Evolutionary conservation across 2,888 invertebrate genomes (phyloP).

Genomic region (Cheiracanthium punctorium): DNA sequence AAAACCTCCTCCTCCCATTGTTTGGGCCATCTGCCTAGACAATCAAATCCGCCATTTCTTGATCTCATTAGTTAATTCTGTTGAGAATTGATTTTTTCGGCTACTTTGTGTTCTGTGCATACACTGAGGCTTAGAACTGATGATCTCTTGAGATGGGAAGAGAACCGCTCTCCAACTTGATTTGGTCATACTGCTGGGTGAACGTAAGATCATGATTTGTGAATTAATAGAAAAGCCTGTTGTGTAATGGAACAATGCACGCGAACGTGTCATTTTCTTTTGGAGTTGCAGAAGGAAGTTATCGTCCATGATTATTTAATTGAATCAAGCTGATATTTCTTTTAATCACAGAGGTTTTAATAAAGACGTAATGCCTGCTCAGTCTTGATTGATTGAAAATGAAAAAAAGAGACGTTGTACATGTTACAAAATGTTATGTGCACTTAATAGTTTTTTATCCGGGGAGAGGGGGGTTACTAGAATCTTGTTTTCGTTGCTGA

Average conservation of each 20-base stretch:
- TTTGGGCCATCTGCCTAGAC: background rate
- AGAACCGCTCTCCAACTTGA: background rate
- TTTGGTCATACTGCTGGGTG: background rate
- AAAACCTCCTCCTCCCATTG: background rate
- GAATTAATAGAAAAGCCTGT: background rate
- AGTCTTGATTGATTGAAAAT: no score
- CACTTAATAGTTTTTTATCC: no score
- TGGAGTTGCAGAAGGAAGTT: background rate
- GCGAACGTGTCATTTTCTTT: background rate
- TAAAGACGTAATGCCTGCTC: no score
- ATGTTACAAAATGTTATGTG: no score
- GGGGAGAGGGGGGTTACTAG: no score
- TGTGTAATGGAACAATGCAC: background rate
- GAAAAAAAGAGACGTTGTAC: no score
- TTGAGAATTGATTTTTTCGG: background rate
- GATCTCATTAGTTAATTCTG: slow-evolving; percentile 14
- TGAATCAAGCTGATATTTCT: no score
- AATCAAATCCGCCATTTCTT: slow-evolving; percentile 3
- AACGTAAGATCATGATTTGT: background rate
- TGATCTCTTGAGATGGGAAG: background rate
- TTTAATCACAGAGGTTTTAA: no score
- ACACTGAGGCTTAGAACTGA: background rate
- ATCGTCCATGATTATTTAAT: no score
- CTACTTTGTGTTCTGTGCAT: background rate
- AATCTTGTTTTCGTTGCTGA: no score